A percentile compares a stretch with the other conserved stretches of the same genome.
phyloP scores from a whole-genome alignment of 1,140 invertebrate species.

The Pseudomyrmex flavicornis region DNA sequence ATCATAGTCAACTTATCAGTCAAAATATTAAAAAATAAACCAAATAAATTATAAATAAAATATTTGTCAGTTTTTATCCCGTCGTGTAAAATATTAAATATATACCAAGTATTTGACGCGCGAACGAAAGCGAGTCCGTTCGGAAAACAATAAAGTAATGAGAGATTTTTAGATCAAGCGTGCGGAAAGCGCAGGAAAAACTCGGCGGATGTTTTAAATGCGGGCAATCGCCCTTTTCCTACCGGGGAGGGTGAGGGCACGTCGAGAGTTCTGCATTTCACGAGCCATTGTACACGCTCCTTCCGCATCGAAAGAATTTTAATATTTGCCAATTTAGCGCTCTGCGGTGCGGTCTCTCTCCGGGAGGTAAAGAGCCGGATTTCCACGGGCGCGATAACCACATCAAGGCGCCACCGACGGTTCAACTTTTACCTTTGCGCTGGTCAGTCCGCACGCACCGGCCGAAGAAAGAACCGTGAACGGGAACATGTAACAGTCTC shows the following conservation, averaged over 20 bases:
- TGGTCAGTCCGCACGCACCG: slow-evolving; percentile 66
- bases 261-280: slow-evolving; percentile 74
- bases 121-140: slow-evolving; percentile 64
- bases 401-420: slow-evolving; percentile 74
- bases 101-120: slow-evolving; percentile 20
- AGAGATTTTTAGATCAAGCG: slow-evolving; percentile 73
- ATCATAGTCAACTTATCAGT: too few relatives aligned
- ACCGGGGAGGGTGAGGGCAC: slow-evolving; percentile 55
- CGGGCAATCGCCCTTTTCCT: slow-evolving; percentile 62
- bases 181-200: slow-evolving; percentile 63
- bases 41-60: too few relatives aligned
- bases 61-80: too few relatives aligned
- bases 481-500: slow-evolving; percentile 59
- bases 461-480: slow-evolving; percentile 73
- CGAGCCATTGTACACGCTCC: slow-evolving; percentile 75
- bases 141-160: slow-evolving; percentile 77
- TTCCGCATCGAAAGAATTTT: slow-evolving; percentile 78
- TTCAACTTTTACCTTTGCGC: slow-evolving; percentile 75
- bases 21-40: too few relatives aligned
- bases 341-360: slow-evolving; percentile 34
- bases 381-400: slow-evolving; percentile 73
- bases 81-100: slow-evolving; percentile 8
- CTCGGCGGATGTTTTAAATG: slow-evolving; percentile 72
- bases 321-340: slow-evolving; percentile 78
- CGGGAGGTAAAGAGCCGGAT: slow-evolving; percentile 72